Percentiles rank a stretch among this genome's conserved stretches.
phyloP scores from a whole-genome alignment of 2,888 invertebrate species.

The Isotomurus palustris region DNA sequence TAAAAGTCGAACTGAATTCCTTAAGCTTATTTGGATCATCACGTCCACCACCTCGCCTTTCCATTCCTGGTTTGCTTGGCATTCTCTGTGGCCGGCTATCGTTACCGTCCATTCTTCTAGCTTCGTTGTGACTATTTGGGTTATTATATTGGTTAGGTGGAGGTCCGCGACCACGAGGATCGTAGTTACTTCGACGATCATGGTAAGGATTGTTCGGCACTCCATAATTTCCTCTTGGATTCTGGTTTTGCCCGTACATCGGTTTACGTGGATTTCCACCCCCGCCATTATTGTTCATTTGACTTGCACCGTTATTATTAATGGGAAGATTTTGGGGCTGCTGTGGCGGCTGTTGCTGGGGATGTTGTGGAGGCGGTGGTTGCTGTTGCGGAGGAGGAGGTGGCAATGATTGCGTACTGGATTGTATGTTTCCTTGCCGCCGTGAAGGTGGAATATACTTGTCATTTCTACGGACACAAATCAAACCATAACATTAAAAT shows the following conservation, averaged over 20 bases:
- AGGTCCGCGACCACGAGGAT: conserved; percentile 28
- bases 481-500: background rate
- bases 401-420: conserved; percentile 50
- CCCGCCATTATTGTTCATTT: conserved; percentile 36
- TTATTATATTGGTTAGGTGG: conserved; percentile 36
- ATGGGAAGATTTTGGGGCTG: conserved; percentile 23
- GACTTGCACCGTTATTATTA: conserved; percentile 39
- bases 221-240: conserved; percentile 36
- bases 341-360: conserved; percentile 48
- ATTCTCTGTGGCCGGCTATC: conserved; percentile 30
- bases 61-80: conserved; percentile 34
- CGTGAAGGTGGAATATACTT: conserved; percentile 44
- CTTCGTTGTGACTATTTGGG: conserved; percentile 21
- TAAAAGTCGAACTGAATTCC: conserved; percentile 34
- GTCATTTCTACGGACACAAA: conserved; percentile 27
- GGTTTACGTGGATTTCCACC: conserved; percentile 46
- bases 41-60: conserved; percentile 26
- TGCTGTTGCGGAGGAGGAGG: too few species aligned
- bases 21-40: conserved; percentile 31
- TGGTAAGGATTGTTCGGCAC: conserved; percentile 38
- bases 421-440: conserved; percentile 48
- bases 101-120: conserved; percentile 24
- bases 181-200: conserved; percentile 32
- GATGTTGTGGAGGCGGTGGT: conserved; percentile 45
- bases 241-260: conserved; percentile 51